Evolutionary conservation across 1,140 invertebrate species (phyloP).

Genomic region (Drosophila prosaltans): DNA sequence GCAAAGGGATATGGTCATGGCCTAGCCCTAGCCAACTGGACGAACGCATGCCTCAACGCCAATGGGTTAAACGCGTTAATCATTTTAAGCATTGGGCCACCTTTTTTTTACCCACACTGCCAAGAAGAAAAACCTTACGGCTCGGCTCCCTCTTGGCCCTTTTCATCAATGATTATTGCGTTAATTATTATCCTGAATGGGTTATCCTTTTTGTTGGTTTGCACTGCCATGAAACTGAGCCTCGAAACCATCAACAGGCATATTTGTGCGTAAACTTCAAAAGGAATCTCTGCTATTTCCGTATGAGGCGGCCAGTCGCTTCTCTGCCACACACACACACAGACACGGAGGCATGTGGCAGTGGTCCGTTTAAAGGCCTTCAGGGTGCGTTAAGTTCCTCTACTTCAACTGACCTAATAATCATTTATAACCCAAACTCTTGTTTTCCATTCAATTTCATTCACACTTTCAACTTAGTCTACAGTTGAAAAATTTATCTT

Average conservation of each 20-base stretch:
- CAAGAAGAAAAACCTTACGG: too few relatives aligned
- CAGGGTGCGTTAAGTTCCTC: constrained; percentile 37
- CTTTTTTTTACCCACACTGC: neutral
- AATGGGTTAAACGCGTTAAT: constrained; percentile 71
- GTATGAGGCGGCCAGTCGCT: constrained; percentile 42
- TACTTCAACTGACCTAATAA: constrained; percentile 71
- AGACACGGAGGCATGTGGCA: constrained; percentile 16
- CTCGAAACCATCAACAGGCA: constrained; percentile 34
- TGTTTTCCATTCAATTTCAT: constrained; percentile 51
- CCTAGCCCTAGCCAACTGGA: constrained; percentile 21
- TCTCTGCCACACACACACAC: constrained; percentile 22
- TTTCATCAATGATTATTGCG: constrained; percentile 82
- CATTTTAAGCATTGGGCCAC: constrained; percentile 66
- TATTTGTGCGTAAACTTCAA: constrained; percentile 82
- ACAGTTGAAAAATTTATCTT: constrained; percentile 3
- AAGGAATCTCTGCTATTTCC: constrained; percentile 79
- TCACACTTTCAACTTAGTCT: constrained; percentile 36
- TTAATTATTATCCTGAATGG: constrained; percentile 78
- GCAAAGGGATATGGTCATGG: neutral
- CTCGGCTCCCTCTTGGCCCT: constrained; percentile 30
- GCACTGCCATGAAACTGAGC: neutral
- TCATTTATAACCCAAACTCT: constrained; percentile 53
- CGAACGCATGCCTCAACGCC: constrained; percentile 47
- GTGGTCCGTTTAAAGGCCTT: constrained; percentile 43
- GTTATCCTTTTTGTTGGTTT: constrained; percentile 29